Evolutionary conservation across 2,888 invertebrate species (phyloP).

Genomic region (Melipona bicolor): DNA sequence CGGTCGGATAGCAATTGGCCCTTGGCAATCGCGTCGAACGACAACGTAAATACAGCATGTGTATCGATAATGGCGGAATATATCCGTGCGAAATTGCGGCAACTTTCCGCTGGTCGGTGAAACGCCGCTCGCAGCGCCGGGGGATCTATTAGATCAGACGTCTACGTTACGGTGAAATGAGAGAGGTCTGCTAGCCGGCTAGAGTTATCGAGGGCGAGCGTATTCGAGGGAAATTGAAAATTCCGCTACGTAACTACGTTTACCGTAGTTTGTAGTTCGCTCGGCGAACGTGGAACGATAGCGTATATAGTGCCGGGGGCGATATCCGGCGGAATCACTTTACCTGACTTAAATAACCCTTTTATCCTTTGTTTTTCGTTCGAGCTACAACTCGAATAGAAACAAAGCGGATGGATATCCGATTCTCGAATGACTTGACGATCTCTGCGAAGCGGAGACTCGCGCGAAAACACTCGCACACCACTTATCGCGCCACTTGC

Average conservation of each 20-base stretch:
- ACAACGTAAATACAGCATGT: conserved; percentile 47
- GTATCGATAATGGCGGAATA: conserved; percentile 49
- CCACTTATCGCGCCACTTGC: neutral
- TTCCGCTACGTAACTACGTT: neutral
- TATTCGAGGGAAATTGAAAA: conserved; percentile 29
- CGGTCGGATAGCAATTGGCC: conserved; percentile 50
- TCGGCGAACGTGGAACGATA: neutral
- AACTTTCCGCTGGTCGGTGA: conserved; percentile 22
- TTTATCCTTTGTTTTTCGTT: neutral
- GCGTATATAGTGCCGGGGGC: neutral
- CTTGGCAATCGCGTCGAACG: conserved; percentile 39
- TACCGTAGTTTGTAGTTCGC: conserved; percentile 19
- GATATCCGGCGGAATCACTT: neutral
- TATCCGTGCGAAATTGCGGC: conserved; percentile 50
- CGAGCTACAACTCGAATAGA: neutral
- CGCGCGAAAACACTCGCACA: neutral
- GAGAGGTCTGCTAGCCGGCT: conserved; percentile 8
- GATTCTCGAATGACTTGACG: neutral
- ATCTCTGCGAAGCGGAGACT: neutral
- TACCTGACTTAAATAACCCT: neutral
- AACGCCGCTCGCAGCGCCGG: conserved; percentile 3
- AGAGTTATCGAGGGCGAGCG: conserved; percentile 12
- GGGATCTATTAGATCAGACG: conserved; percentile 42
- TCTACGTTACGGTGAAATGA: conserved; percentile 13
- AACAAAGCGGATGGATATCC: neutral